These are phyloP conservation scores for Synanthedon vespiformis DNA, from an alignment of 2,888 invertebrate species.

Conservation along the genomic window DNA sequence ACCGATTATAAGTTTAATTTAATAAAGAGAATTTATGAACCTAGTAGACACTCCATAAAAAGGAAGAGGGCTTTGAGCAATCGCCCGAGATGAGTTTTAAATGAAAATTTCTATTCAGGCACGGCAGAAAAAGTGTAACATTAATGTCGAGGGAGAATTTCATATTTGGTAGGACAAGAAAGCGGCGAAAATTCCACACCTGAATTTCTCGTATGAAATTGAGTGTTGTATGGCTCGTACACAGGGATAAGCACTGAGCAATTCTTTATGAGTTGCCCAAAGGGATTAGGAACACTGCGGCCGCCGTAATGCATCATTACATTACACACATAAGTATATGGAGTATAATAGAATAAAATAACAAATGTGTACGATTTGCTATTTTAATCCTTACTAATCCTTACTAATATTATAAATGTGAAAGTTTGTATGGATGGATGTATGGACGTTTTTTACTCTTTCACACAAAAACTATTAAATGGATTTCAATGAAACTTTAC, in stretches of 20 bases:
- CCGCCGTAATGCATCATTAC: neutral
- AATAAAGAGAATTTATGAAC: neutral
- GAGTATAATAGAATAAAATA: too few relatives aligned
- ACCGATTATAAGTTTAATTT: too few relatives aligned
- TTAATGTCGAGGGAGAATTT: constrained; percentile 45
- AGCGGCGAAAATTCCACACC: constrained; percentile 20
- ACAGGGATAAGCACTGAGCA: constrained; percentile 24
- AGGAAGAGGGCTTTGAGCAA: constrained; percentile 35
- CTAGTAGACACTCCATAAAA: neutral
- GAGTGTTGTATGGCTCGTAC: constrained; percentile 21
- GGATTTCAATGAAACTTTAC: too few relatives aligned
- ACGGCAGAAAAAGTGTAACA: constrained; percentile 36
- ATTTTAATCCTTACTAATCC: too few relatives aligned
- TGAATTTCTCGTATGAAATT: constrained; percentile 40
- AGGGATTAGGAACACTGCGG: constrained; percentile 9
- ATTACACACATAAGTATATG: neutral
- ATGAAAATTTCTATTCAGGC: constrained; percentile 26
- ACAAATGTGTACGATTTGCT: too few relatives aligned
- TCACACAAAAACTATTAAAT: too few relatives aligned
- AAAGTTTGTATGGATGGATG: too few relatives aligned
- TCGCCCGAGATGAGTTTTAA: constrained; percentile 39
- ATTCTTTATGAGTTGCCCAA: constrained; percentile 33
- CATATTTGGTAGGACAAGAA: constrained; percentile 49
- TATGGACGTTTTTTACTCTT: too few relatives aligned
- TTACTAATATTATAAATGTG: too few relatives aligned